A percentile compares a stretch with the other conserved stretches of the same genome.
Conservation (phyloP, 2,113 vertebrate species). For the Mixornis gularis region DNA sequence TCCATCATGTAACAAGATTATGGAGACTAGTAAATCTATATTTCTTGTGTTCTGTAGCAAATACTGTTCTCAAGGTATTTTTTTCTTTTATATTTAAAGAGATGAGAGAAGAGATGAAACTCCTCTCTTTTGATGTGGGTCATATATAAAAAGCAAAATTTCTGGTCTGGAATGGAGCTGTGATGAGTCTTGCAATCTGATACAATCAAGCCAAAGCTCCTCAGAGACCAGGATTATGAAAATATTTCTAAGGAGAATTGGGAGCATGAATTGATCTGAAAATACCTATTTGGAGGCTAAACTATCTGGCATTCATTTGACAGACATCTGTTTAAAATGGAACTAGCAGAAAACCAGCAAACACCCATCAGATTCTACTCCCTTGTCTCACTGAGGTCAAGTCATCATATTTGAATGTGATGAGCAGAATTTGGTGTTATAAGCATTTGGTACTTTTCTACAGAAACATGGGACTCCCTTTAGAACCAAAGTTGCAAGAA, state of each 20-base stretch:
- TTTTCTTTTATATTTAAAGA: background rate
- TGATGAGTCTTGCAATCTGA: conserved; percentile 28
- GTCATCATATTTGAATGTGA: background rate
- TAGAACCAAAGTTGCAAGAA: background rate
- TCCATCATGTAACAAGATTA: background rate
- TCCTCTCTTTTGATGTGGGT: background rate
- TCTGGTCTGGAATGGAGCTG: conserved; percentile 20
- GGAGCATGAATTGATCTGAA: background rate
- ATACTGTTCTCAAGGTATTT: conserved; percentile 5
- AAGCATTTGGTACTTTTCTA: background rate
- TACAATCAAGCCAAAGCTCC: conserved; percentile 23
- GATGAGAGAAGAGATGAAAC: background rate
- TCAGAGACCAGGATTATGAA: background rate
- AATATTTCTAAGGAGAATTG: background rate
- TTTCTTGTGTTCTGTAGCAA: conserved; percentile 21
- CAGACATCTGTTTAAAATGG: background rate
- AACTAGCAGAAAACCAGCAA: background rate
- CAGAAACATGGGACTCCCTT: background rate
- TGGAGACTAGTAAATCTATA: background rate
- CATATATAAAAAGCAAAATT: background rate
- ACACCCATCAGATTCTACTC: background rate
- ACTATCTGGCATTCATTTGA: background rate
- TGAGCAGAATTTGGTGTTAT: background rate
- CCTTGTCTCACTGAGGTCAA: background rate
- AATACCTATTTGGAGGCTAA: background rate